These are phyloP conservation scores for Takifugu flavidus DNA, from an alignment of 2,113 vertebrate genomes.

Conservation along the genomic window DNA sequence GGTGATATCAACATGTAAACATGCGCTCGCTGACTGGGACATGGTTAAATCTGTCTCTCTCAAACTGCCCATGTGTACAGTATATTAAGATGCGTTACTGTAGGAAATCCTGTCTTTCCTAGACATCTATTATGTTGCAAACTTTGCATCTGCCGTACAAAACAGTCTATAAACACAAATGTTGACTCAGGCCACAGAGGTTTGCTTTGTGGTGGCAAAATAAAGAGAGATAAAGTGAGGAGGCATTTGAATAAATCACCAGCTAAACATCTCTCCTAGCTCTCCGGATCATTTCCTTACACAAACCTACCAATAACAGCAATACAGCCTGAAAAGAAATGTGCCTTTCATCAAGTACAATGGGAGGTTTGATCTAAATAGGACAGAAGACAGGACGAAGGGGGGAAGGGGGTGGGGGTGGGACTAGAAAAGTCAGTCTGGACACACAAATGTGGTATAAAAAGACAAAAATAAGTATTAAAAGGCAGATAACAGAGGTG, in stretches of 20 bases:
- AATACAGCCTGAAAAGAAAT: neutral
- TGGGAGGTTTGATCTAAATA: slow-evolving; percentile 25
- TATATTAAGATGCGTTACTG: neutral
- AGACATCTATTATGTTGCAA: neutral
- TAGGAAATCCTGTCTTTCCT: neutral
- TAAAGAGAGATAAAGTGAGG: slow-evolving; percentile 14
- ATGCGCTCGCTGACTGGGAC: slow-evolving; percentile 34
- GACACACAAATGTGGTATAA: slow-evolving; percentile 1
- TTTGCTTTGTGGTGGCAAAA: slow-evolving; percentile 13
- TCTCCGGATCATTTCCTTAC: slow-evolving; percentile 34
- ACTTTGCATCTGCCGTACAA: neutral
- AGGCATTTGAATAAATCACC: slow-evolving; percentile 29
- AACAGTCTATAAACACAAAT: slow-evolving; percentile 21
- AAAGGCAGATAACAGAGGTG: slow-evolving; percentile 7
- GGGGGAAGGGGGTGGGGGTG: neutral
- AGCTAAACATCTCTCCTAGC: slow-evolving; percentile 25
- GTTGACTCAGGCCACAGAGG: slow-evolving; percentile 20
- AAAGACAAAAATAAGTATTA: neutral
- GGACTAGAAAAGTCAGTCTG: neutral
- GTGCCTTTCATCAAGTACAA: slow-evolving; percentile 11
- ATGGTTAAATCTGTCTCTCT: slow-evolving; percentile 22
- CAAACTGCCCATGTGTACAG: neutral
- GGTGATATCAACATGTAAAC: slow-evolving; percentile 45
- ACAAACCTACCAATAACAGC: slow-evolving; percentile 18
- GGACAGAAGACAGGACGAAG: slow-evolving; percentile 17